Conservation (phyloP, 2,113 vertebrate genomes). For the Rhinolophus ferrumequinum region DNA sequence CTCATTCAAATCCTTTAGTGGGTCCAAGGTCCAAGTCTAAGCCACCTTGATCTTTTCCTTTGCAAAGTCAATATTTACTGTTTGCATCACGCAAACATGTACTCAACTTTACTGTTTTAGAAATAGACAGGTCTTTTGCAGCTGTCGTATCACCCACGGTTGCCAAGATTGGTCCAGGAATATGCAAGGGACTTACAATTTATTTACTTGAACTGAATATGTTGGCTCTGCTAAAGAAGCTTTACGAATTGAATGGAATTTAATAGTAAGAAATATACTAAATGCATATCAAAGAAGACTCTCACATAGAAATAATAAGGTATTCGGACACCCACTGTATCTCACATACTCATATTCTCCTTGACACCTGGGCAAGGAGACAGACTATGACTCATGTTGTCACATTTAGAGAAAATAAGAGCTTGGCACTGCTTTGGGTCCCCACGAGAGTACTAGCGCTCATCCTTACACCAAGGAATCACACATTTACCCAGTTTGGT, state of each 20-base stretch:
- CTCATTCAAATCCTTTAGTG: not conserved
- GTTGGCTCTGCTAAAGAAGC: not conserved
- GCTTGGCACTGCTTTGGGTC: not conserved
- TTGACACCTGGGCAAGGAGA: not conserved
- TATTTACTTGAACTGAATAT: not conserved
- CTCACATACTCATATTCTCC: not conserved
- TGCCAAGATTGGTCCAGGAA: not conserved
- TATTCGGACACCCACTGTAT: not conserved
- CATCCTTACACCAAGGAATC: not conserved
- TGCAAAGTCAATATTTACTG: not conserved
- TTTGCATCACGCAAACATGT: not conserved
- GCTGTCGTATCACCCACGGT: not conserved
- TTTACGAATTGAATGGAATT: conserved; percentile 11
- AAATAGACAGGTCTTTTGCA: not conserved
- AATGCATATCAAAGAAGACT: not conserved
- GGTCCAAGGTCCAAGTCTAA: not conserved
- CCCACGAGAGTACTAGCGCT: not conserved
- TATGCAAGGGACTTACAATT: not conserved
- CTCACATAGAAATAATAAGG: not conserved
- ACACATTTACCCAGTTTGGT: conserved; percentile 76
- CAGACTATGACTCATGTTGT: not conserved
- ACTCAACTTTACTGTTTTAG: not conserved
- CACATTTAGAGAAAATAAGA: not conserved
- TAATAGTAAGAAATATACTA: not conserved
- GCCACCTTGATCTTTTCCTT: not conserved